These are phyloP conservation scores for Muscina levida DNA, from an alignment of 2,888 invertebrate species.

Conservation along the genomic window DNA sequence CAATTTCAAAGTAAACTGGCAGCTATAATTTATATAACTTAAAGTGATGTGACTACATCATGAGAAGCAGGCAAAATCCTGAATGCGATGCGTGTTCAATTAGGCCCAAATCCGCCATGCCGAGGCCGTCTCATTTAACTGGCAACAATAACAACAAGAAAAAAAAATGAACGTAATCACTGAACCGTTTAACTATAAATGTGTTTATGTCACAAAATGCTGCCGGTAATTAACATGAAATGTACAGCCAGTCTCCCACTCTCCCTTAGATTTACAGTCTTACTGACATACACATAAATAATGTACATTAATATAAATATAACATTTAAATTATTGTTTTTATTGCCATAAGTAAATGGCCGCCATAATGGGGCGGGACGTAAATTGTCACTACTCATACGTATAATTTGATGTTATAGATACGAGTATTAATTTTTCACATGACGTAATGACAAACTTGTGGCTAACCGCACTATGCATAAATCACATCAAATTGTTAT, in stretches of 20 bases:
- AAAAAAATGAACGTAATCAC: conserved; percentile 1
- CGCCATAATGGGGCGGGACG: not conserved
- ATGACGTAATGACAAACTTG: conserved; percentile 26
- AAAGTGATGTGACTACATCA: too few relatives aligned
- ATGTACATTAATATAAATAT: conserved; percentile 17
- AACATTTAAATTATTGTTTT: conserved; percentile 5
- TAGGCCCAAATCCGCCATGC: too few relatives aligned
- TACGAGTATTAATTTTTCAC: conserved; percentile 9
- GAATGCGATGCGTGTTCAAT: too few relatives aligned
- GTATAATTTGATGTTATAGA: conserved; percentile 6
- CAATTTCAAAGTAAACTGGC: not conserved
- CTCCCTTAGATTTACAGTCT: not conserved
- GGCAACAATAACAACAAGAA: not conserved
- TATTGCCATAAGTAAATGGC: conserved; percentile 28
- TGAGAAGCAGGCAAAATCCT: too few relatives aligned
- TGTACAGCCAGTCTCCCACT: not conserved
- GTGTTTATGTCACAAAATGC: conserved; percentile 32
- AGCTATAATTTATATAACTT: not conserved
- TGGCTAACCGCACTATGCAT: not conserved
- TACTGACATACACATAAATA: not conserved
- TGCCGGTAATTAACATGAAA: conserved; percentile 23
- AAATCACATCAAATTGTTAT: too few relatives aligned
- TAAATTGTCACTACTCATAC: not conserved
- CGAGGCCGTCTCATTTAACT: not conserved
- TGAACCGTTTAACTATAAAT: conserved; percentile 27